Conservation (phyloP, 1,140 invertebrate genomes). For the Zaprionus nigranus region DNA sequence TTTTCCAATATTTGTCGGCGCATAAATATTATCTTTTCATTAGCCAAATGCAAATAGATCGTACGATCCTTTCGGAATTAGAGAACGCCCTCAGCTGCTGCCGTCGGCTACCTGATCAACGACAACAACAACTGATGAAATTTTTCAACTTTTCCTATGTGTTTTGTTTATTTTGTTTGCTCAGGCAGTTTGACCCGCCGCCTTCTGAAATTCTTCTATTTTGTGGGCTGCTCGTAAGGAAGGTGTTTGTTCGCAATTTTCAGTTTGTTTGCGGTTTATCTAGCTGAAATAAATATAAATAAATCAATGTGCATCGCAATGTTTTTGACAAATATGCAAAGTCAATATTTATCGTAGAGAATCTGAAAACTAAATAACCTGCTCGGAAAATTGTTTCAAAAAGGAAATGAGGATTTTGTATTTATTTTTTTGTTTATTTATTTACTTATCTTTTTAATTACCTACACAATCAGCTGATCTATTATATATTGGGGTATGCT, state of each 20-base stretch:
- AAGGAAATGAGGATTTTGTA: background rate
- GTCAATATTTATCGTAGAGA: slow-evolving; percentile 57
- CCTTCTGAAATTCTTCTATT: slow-evolving; percentile 33
- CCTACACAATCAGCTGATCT: background rate
- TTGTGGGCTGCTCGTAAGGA: background rate
- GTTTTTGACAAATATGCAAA: slow-evolving; percentile 67
- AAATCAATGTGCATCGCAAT: slow-evolving; percentile 54
- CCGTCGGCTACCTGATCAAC: slow-evolving; percentile 15
- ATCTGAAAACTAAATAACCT: slow-evolving; percentile 22
- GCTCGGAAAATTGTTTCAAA: slow-evolving; percentile 2
- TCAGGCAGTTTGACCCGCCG: slow-evolving; percentile 10
- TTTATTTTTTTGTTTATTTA: background rate
- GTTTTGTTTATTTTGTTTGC: slow-evolving; percentile 45
- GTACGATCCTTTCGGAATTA: slow-evolving; percentile 37
- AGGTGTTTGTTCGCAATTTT: slow-evolving; percentile 26
- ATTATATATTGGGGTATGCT: background rate
- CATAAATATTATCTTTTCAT: slow-evolving; percentile 72
- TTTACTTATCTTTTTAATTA: background rate
- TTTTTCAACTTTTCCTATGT: slow-evolving; percentile 12
- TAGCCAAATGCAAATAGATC: slow-evolving; percentile 68
- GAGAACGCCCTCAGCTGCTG: slow-evolving; percentile 56
- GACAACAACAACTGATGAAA: slow-evolving; percentile 6
- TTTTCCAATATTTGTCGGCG: slow-evolving; percentile 29
- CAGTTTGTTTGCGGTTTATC: slow-evolving; percentile 61
- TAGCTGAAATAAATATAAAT: slow-evolving; percentile 46